These are phyloP conservation scores for Papilio dardanus DNA, from an alignment of 1,140 invertebrate genomes.

Conservation along the genomic window DNA sequence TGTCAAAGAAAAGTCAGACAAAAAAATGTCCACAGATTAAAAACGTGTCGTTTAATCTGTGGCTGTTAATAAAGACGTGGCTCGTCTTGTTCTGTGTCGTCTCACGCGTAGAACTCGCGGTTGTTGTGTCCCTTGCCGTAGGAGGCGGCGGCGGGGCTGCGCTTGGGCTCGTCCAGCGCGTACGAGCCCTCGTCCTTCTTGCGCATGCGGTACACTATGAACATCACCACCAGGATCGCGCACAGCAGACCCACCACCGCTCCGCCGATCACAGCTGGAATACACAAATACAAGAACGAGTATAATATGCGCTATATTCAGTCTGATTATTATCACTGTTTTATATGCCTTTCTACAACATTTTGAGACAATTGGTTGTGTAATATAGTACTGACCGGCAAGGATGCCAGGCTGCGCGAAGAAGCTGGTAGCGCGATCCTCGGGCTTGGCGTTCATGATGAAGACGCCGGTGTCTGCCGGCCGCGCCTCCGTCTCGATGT, in stretches of 20 bases:
- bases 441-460: slow-evolving; percentile 90
- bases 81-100: slow-evolving; percentile 79
- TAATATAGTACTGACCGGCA: slow-evolving; percentile 86
- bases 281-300: slow-evolving; percentile 43
- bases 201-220: slow-evolving; percentile 99
- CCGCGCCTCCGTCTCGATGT: slow-evolving; percentile 66
- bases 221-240: slow-evolving; percentile 99
- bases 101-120: slow-evolving; percentile 97
- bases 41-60: slow-evolving; percentile 20
- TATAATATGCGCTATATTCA: too few relatives aligned
- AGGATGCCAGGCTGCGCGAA: slow-evolving; percentile 97
- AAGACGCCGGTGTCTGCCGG: slow-evolving; percentile 84
- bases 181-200: slow-evolving; percentile 99
- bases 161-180: slow-evolving; percentile 97
- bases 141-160: slow-evolving; percentile 94
- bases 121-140: slow-evolving; percentile 95
- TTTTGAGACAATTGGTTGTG: neutral
- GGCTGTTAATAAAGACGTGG: slow-evolving; percentile 69
- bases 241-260: slow-evolving; percentile 98
- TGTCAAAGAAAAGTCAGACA: slow-evolving; percentile 46
- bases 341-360: too few relatives aligned
- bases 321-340: too few relatives aligned
- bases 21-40: slow-evolving; percentile 38
- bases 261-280: slow-evolving; percentile 98
- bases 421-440: slow-evolving; percentile 93